A percentile compares a stretch with the other conserved stretches of the same genome.
Conservation (phyloP, 2,888 invertebrate genomes). For the Molorchus minor region DNA sequence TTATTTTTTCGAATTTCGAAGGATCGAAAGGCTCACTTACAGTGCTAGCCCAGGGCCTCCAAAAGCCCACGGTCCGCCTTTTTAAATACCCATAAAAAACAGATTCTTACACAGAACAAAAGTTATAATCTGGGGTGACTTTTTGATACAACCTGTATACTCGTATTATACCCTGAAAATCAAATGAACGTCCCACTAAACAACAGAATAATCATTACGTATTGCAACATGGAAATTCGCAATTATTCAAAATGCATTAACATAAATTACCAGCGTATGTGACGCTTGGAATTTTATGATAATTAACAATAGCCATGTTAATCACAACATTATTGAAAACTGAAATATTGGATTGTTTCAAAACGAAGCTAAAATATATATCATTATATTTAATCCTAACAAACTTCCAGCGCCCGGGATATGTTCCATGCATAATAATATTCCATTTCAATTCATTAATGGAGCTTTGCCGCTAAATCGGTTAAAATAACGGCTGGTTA, state of each 20-base stretch:
- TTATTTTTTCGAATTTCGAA: too few relatives aligned
- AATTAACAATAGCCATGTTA: conserved; percentile 14
- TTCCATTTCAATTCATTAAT: conserved; percentile 20
- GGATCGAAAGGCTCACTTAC: too few relatives aligned
- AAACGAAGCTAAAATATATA: neutral
- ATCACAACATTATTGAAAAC: conserved; percentile 10
- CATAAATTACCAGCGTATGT: conserved; percentile 3
- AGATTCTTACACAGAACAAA: too few relatives aligned
- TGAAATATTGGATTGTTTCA: neutral
- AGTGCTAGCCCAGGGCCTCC: too few relatives aligned
- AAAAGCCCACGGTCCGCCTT: too few relatives aligned
- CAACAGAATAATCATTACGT: neutral
- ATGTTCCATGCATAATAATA: conserved; percentile 1
- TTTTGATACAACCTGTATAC: too few relatives aligned
- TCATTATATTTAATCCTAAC: conserved; percentile 12
- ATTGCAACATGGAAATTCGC: neutral
- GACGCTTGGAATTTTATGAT: neutral
- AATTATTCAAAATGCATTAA: neutral
- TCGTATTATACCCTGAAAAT: too few relatives aligned
- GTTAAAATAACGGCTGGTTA: conserved; percentile 10
- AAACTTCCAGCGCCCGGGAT: neutral
- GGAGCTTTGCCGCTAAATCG: conserved; percentile 26
- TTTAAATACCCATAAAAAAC: too few relatives aligned
- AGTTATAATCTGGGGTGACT: too few relatives aligned
- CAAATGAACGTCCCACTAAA: neutral